Evolutionary conservation across 2,888 invertebrate species (phyloP).

Genomic region (Schizotus pectinicornis): DNA sequence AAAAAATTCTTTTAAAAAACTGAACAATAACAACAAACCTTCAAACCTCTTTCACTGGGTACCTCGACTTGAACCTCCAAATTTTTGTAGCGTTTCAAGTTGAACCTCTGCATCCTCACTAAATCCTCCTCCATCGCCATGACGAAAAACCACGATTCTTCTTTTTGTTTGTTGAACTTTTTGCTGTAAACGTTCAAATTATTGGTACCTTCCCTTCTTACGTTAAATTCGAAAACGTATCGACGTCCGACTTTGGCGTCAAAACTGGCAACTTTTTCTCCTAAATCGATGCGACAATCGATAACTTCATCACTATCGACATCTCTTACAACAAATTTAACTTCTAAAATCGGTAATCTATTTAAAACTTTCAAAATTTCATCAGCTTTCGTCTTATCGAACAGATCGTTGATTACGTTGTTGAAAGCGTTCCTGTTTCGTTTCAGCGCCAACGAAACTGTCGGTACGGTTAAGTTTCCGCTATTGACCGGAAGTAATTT

Average conservation of each 20-base stretch:
- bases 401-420: conserved; percentile 35
- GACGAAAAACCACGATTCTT: conserved; percentile 94
- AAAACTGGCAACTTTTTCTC: conserved; percentile 49
- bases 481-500: conserved; percentile 3
- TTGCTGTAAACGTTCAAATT: conserved; percentile 73
- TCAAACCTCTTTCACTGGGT: conserved; percentile 62
- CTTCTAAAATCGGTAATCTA: conserved; percentile 50
- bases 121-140: conserved; percentile 77
- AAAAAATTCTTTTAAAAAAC: conserved; percentile 43
- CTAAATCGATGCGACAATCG: conserved; percentile 17
- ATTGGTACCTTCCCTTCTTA: conserved; percentile 45
- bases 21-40: not conserved
- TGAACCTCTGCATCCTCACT: conserved; percentile 79
- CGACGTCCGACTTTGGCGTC: conserved; percentile 56
- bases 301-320: conserved; percentile 24
- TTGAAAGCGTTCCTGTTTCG: conserved; percentile 25
- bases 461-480: conserved; percentile 13
- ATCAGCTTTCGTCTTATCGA: conserved; percentile 36
- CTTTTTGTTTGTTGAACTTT: conserved; percentile 90
- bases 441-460: conserved; percentile 20
- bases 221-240: conserved; percentile 47
- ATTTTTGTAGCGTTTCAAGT: conserved; percentile 61
- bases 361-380: conserved; percentile 47
- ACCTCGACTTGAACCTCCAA: conserved; percentile 67
- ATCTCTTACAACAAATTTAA: conserved; percentile 40